These are phyloP conservation scores for Eufriesea mexicana DNA, from an alignment of 1,140 invertebrate genomes.

Conservation along the genomic window DNA sequence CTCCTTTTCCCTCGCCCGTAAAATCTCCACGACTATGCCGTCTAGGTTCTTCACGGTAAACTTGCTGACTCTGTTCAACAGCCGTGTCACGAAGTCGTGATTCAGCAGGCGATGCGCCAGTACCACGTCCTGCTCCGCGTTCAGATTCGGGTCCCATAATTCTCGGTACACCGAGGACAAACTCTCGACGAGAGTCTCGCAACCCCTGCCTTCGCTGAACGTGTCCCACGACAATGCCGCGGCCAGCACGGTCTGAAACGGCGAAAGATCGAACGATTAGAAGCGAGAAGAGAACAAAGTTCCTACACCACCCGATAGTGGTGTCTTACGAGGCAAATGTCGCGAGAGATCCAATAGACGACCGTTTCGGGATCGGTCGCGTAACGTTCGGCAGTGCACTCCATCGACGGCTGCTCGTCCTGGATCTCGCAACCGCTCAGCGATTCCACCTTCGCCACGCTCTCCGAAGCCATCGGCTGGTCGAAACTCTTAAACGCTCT, in stretches of 20 bases:
- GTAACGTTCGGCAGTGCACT: not conserved
- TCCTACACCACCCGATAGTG: too few species aligned
- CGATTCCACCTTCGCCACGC: not conserved
- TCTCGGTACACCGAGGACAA: constrained; percentile 52
- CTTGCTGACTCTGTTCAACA: constrained; percentile 49
- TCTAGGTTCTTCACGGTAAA: constrained; percentile 59
- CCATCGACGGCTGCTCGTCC: not conserved
- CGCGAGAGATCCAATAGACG: constrained; percentile 57
- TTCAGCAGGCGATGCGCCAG: constrained; percentile 67
- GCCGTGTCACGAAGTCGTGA: constrained; percentile 53
- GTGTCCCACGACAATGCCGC: constrained; percentile 50
- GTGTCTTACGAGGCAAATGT: constrained; percentile 59
- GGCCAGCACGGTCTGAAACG: constrained; percentile 63
- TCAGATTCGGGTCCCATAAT: constrained; percentile 49
- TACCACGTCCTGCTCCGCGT: constrained; percentile 42
- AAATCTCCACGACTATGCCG: constrained; percentile 17
- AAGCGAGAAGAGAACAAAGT: too few species aligned
- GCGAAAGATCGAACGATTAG: not conserved
- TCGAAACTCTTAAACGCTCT: not conserved
- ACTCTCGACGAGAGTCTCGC: constrained; percentile 47
- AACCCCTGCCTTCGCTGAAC: constrained; percentile 28
- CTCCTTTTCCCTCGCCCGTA: not conserved
- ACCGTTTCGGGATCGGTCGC: not conserved
- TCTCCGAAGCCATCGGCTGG: not conserved
- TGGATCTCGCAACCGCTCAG: not conserved